Evolutionary conservation across 2,797 vertebrate species (phyloP).

Genomic region (Argya squamiceps): DNA sequence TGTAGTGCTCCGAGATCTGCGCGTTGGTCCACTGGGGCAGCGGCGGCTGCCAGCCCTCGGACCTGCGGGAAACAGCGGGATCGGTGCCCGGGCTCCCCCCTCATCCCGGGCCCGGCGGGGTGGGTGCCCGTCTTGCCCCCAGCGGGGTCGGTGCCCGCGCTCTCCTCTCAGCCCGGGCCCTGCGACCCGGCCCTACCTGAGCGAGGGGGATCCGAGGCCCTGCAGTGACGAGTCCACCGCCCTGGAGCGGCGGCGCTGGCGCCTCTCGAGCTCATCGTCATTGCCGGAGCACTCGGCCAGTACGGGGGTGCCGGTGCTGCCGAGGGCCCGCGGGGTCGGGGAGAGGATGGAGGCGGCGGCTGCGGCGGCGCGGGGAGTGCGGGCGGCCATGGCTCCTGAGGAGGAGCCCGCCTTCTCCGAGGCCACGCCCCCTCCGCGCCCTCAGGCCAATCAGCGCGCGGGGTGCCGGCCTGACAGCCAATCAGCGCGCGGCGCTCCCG

Average conservation of each 20-base stretch:
- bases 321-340: slow-evolving; percentile 47
- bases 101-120: accelerated
- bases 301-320: slow-evolving; percentile 75
- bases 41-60: slow-evolving; percentile 52
- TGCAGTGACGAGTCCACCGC: slow-evolving; percentile 80
- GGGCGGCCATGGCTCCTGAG: not conserved
- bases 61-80: slow-evolving; percentile 58
- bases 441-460: accelerated
- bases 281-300: slow-evolving; percentile 85
- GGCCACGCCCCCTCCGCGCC: not conserved
- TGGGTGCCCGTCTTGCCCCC: accelerated
- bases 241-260: slow-evolving; percentile 86
- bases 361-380: accelerated
- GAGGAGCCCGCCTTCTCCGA: accelerated
- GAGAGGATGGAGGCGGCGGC: not conserved
- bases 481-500: accelerated
- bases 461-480: accelerated
- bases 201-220: not conserved
- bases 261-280: slow-evolving; percentile 89
- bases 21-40: slow-evolving; percentile 82
- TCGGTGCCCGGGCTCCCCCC: not conserved
- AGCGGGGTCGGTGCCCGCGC: no score
- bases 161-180: not conserved
- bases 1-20: slow-evolving; percentile 94
- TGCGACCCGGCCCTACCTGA: not conserved